Evolutionary conservation across 1,140 invertebrate genomes (phyloP).

Genomic region (Sitobion miscanthi): DNA sequence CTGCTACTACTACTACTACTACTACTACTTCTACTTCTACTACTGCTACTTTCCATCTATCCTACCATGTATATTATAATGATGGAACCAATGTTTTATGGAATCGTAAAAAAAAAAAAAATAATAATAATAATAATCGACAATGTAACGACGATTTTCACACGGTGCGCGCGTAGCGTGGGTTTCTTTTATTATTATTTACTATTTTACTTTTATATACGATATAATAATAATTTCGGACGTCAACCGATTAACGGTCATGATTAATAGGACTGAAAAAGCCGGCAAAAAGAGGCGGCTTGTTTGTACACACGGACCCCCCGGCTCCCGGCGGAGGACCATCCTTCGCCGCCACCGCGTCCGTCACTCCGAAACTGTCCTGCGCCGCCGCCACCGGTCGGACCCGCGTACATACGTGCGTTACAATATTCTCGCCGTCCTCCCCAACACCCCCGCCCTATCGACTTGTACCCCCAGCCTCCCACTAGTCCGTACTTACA

Average conservation of each 20-base stretch:
- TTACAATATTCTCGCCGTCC: neutral
- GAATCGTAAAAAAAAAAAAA: conserved; percentile 43
- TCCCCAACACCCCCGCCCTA: neutral
- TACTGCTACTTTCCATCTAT: neutral
- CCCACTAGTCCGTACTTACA: neutral
- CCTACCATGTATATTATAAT: conserved; percentile 8
- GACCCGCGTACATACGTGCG: neutral
- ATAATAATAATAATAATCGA: conserved; percentile 17
- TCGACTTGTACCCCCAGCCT: neutral
- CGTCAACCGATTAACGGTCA: conserved; percentile 47
- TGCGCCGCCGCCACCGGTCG: neutral
- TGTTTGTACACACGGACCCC: conserved; percentile 24
- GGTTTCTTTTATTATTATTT: conserved; percentile 38
- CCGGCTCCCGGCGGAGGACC: neutral
- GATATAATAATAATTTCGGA: conserved; percentile 44
- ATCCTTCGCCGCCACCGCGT: neutral
- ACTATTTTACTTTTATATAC: conserved; percentile 35
- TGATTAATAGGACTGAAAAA: conserved; percentile 54
- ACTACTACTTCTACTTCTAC: neutral
- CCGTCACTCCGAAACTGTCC: conserved; percentile 35
- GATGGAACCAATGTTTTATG: conserved; percentile 36
- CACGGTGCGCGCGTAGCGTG: conserved; percentile 46
- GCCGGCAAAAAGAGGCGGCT: conserved; percentile 51
- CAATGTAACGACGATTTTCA: conserved; percentile 50
- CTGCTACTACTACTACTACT: neutral